Evolutionary conservation across 1,140 invertebrate genomes (phyloP).

Genomic region (Trachelipus rathkii): DNA sequence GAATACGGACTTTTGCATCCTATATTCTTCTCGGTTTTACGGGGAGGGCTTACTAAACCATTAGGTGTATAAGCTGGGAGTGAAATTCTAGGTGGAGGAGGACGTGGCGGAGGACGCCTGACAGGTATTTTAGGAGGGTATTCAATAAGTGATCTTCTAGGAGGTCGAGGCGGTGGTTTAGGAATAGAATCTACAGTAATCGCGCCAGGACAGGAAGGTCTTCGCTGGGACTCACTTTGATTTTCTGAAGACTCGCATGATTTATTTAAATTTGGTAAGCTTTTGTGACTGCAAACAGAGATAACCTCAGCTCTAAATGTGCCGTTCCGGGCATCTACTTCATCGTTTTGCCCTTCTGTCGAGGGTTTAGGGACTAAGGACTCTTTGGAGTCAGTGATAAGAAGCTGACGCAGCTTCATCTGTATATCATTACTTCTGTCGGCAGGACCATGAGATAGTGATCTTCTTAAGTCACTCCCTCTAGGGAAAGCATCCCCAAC

Average conservation of each 20-base stretch:
- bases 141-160: constrained; percentile 20
- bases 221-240: constrained; percentile 25
- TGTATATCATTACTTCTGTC: constrained; percentile 63
- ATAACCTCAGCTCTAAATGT: constrained; percentile 43
- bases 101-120: constrained; percentile 34
- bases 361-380: constrained; percentile 21
- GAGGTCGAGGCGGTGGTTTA: constrained; percentile 48
- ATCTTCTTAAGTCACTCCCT: constrained; percentile 36
- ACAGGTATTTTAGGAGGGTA: constrained; percentile 16
- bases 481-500: constrained; percentile 22
- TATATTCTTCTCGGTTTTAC: neutral
- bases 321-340: constrained; percentile 24
- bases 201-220: constrained; percentile 49
- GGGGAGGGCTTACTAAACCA: neutral
- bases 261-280: constrained; percentile 72
- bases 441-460: constrained; percentile 42
- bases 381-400: constrained; percentile 54
- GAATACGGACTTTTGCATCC: neutral
- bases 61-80: neutral
- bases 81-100: constrained; percentile 29
- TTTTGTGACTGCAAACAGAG: constrained; percentile 64
- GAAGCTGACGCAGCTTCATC: constrained; percentile 67
- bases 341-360: constrained; percentile 45
- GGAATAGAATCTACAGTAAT: constrained; percentile 47
- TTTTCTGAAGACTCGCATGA: constrained; percentile 29